A percentile compares a stretch with the other conserved stretches of the same genome.
Conservation (phyloP, 2,888 invertebrate species). For the Micropterix aruncella region DNA sequence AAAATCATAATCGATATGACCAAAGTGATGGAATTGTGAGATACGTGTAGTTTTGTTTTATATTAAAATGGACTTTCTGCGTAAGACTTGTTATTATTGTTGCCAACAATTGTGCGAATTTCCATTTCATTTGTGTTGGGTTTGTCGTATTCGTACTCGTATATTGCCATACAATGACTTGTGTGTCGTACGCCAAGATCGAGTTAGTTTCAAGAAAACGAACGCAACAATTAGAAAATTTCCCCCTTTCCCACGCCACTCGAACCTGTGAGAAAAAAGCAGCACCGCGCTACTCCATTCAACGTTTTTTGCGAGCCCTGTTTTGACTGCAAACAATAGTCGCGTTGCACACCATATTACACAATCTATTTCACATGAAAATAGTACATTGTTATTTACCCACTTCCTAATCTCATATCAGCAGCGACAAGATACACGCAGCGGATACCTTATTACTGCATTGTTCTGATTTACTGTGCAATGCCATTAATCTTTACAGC, state of each 20-base stretch:
- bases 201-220: not conserved
- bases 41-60: too few species aligned
- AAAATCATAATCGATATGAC: too few species aligned
- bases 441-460: too few species aligned
- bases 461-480: too few species aligned
- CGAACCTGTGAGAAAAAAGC: not conserved
- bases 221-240: not conserved
- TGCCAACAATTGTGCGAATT: not conserved
- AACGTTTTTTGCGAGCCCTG: not conserved
- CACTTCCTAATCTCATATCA: not conserved
- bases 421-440: not conserved
- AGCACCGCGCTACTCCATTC: not conserved
- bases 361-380: not conserved
- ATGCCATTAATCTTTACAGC: too few species aligned
- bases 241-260: not conserved
- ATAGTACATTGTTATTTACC: not conserved
- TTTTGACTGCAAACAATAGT: not conserved
- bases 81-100: not conserved
- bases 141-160: too few species aligned
- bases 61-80: not conserved
- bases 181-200: not conserved
- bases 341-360: not conserved
- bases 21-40: too few species aligned
- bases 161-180: not conserved
- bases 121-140: not conserved